Base-by-base conservation (phyloP, 92 coral and sea anemone species). In the Pocillopora grandis region DNA sequence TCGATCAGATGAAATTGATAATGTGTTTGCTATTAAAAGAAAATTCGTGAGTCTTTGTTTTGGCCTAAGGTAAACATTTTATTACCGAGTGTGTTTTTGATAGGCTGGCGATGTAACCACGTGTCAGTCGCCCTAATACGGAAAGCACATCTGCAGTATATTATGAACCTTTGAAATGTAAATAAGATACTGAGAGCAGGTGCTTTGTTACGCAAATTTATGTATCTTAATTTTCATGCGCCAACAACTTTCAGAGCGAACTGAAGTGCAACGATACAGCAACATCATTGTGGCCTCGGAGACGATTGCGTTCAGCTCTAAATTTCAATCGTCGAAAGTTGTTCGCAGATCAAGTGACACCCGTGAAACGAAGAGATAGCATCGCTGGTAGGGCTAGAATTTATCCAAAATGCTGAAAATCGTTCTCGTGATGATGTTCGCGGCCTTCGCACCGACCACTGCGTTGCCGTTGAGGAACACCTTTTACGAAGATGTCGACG, bases 171-270 rank as follows among this genome's bases (percentile, higher is more conserved):
- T 70, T 37, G 52, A 70, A 70, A 70, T 70, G 33, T 14, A 82
- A 82, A 82, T 52, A 72, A 62, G 12, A 37, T 73, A 48, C 86
- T 14, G 73, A 49, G 10, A n/a, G 73, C 86, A 82, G 86, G 79
- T 82, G 86, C 13, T 48, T 72, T 72, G 70, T 62, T 18, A 72
- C 52, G 49, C 62, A 72, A 82, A 82, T 72, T 17, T 74, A 5
- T 62, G 79, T 72, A 61, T 74, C 49, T 64, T 72, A 62, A 62
- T 82, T 72, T 81, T n/a, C 80, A 82, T n/a, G 52, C 86, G 62
- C 52, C 58, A 31, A 59, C 62, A 82, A 31, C 71, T 72, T 75
- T 60, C 67, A 52, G 35, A 11, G 33, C 49, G 71, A 12, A 60
- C 15, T 72, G 21, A 20, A 60, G 13, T 72, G n/a, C 16, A 72